A percentile compares a stretch with the other conserved stretches of the same genome.
Evolutionary conservation across 1,140 invertebrate species (phyloP).

Genomic region (Scylla paramamosain): DNA sequence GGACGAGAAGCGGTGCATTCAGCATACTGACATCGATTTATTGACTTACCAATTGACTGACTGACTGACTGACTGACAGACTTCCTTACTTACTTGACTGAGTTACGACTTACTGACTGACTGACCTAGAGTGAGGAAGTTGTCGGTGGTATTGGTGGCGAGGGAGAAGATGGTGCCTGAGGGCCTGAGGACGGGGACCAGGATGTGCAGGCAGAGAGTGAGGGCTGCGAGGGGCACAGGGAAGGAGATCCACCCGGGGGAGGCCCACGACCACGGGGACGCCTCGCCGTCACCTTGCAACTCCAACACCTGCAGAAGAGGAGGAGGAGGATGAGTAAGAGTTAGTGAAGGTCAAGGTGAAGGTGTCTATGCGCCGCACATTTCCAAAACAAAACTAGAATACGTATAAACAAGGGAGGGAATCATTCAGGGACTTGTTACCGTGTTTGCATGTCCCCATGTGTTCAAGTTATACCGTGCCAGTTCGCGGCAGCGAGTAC

Average conservation of each 20-base stretch:
- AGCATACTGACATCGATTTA: too few relatives aligned
- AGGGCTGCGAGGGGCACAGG: not conserved
- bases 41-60: too few relatives aligned
- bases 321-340: not conserved
- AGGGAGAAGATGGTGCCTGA: not conserved
- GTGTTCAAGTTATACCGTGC: too few relatives aligned
- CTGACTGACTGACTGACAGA: too few relatives aligned
- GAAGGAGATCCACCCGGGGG: not conserved
- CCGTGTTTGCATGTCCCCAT: too few relatives aligned
- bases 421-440: too few relatives aligned
- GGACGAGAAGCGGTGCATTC: too few relatives aligned
- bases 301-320: not conserved
- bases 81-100: too few relatives aligned
- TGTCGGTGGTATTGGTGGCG: not conserved
- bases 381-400: too few relatives aligned
- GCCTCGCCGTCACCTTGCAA: not conserved
- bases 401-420: too few relatives aligned
- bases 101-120: not conserved
- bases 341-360: not conserved
- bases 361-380: too few relatives aligned
- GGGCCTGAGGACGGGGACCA: not conserved
- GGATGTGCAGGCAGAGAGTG: not conserved
- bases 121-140: not conserved
- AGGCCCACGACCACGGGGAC: not conserved
- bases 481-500: too few relatives aligned